Evolutionary conservation across 2,797 vertebrate genomes (phyloP), one percentile per base, ranked within the genome.

Genomic region (Anniella stebbinsi): DNA sequence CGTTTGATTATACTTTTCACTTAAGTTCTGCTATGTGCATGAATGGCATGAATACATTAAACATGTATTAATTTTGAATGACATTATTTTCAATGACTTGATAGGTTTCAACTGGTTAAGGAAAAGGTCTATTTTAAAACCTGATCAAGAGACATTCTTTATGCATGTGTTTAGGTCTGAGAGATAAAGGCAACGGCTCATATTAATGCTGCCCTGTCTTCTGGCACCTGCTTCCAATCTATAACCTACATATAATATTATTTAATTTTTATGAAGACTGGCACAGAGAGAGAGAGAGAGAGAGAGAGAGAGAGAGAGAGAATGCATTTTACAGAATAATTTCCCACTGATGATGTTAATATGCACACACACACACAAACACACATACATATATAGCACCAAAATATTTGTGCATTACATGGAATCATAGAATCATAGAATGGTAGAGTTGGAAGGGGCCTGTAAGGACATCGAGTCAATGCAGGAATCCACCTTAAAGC

Each of bases 151-250:
- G 36, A 87, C 77, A 72, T 81, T 88, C 57, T 11, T 87, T 70
- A 18, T 0, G 0, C 0, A 0, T 69, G 0, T n/a, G 0, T 87
- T 90, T 92, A 45, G 0, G 4, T 87, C 18, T 73, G 0, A 0
- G 25, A 9, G 0, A 0, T 33, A 86, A 66, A 1, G 28, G 5
- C 33, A 30, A 1, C 3, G 54, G 75, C 70, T 60, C 48, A 60
- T 48, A 72, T 88, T 76, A 82, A 80, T 38, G 33, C 41, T 0
- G 0, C 0, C 2, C 77, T 83, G 60, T 83, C 23, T 23, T 3
- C 2, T 57, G 0, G 60, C 57, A 23, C 0, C 7, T 88, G n/a
- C 83, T 90, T 66, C 54, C 38, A 82, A 48, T 86, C 30, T 0
- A 2, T 33, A 81, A 15, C 2, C 69, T n/a, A 6, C 63, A 48